These are phyloP conservation scores for Steinernema khuongi DNA, from an alignment of 1,140 invertebrate species.

Conservation along the genomic window DNA sequence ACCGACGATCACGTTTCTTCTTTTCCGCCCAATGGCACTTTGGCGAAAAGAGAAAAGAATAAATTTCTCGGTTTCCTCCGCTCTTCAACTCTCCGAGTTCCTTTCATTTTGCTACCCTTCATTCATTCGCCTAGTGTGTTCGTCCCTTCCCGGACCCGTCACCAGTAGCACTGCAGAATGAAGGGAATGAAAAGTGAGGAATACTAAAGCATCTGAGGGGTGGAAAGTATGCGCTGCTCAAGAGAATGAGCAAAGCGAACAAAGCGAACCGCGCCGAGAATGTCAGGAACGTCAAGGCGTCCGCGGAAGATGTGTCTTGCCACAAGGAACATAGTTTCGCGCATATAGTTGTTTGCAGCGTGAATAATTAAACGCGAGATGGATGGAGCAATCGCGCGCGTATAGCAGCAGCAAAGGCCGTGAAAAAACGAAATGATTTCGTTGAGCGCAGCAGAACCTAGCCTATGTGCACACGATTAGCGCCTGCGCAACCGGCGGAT, in stretches of 20 bases:
- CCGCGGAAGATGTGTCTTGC: too few species aligned
- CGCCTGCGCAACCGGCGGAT: not conserved
- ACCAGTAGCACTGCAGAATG: not conserved
- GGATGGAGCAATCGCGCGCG: not conserved
- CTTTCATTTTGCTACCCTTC: not conserved
- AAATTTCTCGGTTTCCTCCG: not conserved
- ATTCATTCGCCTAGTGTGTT: not conserved
- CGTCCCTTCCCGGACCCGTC: too few species aligned
- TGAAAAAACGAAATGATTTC: not conserved
- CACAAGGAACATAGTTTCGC: not conserved
- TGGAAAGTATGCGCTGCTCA: too few species aligned
- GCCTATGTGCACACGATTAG: not conserved
- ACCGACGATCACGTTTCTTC: not conserved
- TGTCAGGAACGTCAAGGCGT: too few species aligned
- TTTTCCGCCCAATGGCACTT: not conserved
- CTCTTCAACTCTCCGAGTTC: not conserved
- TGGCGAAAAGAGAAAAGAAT: not conserved
- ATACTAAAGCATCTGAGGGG: not conserved
- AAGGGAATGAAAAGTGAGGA: not conserved
- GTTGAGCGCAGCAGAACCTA: not conserved
- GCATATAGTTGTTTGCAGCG: not conserved
- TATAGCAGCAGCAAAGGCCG: conserved; percentile 8
- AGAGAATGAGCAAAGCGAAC: too few species aligned
- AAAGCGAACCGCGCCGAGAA: too few species aligned
- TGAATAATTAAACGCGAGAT: conserved; percentile 1